Conservation (phyloP, 2,797 vertebrate genomes). For the Sebastes vulpes region DNA sequence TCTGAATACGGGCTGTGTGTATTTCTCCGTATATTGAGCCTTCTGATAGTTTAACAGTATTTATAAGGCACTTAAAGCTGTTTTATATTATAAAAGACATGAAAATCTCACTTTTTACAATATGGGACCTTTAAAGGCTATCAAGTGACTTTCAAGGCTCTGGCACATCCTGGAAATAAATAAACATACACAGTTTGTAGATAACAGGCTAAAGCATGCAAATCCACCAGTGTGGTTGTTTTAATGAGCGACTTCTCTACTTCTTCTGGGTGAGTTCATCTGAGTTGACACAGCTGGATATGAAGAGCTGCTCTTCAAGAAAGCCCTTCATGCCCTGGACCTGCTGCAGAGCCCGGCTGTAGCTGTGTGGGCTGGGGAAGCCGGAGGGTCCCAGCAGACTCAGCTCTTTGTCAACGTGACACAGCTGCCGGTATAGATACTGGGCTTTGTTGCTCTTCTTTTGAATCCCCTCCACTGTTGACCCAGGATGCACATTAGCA, state of each 20-base stretch:
- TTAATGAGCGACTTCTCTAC: slow-evolving; percentile 4
- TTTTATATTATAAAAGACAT: no score
- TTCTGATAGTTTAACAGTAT: no score
- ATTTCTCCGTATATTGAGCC: no score
- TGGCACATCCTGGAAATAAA: neutral
- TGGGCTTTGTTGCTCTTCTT: slow-evolving; percentile 75
- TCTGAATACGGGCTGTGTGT: no score
- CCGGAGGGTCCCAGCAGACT: slow-evolving; percentile 78
- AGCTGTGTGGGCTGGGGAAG: slow-evolving; percentile 84
- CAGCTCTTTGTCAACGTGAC: slow-evolving; percentile 86
- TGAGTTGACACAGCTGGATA: slow-evolving; percentile 2
- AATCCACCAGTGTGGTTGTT: neutral
- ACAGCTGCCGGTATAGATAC: slow-evolving; percentile 89
- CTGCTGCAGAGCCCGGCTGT: slow-evolving; percentile 84
- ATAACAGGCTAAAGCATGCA: neutral
- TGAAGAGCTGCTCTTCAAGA: slow-evolving; percentile 74
- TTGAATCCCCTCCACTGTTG: slow-evolving; percentile 41
- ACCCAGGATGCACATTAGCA: slow-evolving; percentile 20
- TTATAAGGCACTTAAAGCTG: fast-evolving
- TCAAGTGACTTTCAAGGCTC: neutral
- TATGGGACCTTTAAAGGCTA: neutral
- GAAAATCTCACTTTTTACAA: no score
- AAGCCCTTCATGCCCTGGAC: slow-evolving; percentile 87
- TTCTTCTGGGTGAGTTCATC: slow-evolving; percentile 29
- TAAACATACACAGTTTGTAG: neutral